Percentiles rank a stretch among this genome's conserved stretches.
Conservation (phyloP, 2,888 invertebrate species). For the Andrena haemorrhoa region DNA sequence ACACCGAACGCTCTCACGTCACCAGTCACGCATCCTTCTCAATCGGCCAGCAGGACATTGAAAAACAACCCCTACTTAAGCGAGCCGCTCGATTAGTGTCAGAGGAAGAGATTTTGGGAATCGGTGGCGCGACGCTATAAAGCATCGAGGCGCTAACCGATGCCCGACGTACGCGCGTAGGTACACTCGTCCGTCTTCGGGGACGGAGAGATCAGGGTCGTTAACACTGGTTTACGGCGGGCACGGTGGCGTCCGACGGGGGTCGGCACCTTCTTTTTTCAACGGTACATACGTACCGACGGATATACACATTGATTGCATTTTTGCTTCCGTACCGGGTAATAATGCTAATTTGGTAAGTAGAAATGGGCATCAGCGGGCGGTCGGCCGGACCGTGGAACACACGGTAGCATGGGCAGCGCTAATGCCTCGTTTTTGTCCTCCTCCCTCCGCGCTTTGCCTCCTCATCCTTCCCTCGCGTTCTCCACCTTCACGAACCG, state of each 20-base stretch:
- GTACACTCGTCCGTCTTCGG: conserved; percentile 62
- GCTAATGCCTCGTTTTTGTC: conserved; percentile 78
- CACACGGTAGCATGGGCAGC: conserved; percentile 78
- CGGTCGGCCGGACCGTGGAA: conserved; percentile 74
- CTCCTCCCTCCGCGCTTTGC: conserved; percentile 57
- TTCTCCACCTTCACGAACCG: conserved; percentile 38
- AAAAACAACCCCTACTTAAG: no score
- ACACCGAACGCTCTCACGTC: no score
- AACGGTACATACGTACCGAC: conserved; percentile 64
- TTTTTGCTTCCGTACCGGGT: conserved; percentile 78
- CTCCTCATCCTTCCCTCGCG: conserved; percentile 37
- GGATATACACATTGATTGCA: conserved; percentile 80
- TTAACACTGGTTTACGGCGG: conserved; percentile 73
- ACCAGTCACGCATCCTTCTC: no score
- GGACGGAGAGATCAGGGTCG: conserved; percentile 73
- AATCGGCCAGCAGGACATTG: no score
- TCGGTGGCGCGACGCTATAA: conserved; percentile 44
- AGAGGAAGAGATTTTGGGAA: conserved; percentile 39
- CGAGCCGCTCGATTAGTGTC: no score
- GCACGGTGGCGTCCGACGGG: conserved; percentile 64
- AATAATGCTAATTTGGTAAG: conserved; percentile 83
- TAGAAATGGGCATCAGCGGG: conserved; percentile 82
- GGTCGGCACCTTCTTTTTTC: conserved; percentile 71
- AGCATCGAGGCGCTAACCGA: conserved; percentile 56
- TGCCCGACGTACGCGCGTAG: conserved; percentile 30